Evolutionary conservation across 2,113 vertebrate species (phyloP).

Genomic region (Choloepus hoffmanni): DNA sequence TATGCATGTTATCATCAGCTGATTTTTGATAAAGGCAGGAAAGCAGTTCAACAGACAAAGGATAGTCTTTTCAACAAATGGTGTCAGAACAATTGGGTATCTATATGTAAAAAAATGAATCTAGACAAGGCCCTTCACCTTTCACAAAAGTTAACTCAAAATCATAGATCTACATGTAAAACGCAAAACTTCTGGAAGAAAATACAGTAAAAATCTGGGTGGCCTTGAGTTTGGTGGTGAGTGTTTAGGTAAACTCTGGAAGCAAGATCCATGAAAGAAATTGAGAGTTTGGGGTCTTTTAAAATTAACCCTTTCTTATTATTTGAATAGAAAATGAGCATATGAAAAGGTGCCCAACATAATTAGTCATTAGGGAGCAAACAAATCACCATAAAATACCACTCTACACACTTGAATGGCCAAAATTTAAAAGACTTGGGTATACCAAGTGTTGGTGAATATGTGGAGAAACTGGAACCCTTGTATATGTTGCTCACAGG

Average conservation of each 20-base stretch:
- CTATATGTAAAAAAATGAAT: background rate
- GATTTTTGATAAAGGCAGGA: background rate
- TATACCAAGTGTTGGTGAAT: background rate
- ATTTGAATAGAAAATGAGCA: background rate
- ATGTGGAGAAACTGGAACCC: background rate
- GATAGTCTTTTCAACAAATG: background rate
- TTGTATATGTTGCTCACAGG: background rate
- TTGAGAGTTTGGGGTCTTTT: background rate
- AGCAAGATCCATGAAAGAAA: background rate
- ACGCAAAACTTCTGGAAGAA: background rate
- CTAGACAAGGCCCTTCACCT: slow-evolving; percentile 2
- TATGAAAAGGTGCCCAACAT: background rate
- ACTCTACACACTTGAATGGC: background rate
- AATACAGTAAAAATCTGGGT: background rate
- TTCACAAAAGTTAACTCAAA: slow-evolving; percentile 45
- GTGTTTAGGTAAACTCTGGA: slow-evolving; percentile 28
- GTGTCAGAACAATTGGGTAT: background rate
- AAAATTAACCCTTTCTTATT: background rate
- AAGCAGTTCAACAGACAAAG: background rate
- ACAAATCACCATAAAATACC: background rate
- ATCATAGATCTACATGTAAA: background rate
- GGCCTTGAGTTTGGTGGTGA: background rate
- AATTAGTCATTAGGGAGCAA: background rate
- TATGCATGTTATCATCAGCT: background rate
- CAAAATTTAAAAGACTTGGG: background rate